Evolutionary conservation across 2,113 vertebrate species (phyloP).

Genomic region (Proteles cristata): DNA sequence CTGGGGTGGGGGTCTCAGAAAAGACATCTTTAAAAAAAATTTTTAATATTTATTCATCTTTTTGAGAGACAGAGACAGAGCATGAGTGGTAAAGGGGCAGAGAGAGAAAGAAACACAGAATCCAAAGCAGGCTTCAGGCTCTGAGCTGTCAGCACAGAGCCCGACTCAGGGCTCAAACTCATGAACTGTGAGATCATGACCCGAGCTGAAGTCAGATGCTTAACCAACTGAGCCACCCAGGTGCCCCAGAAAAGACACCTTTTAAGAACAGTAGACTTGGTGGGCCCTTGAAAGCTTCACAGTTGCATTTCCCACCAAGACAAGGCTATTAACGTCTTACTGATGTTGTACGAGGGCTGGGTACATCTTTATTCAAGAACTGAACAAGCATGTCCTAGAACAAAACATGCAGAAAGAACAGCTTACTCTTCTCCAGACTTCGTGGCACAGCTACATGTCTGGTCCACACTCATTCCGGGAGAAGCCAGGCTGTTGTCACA

Average conservation of each 20-base stretch:
- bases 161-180: not conserved
- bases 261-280: not conserved
- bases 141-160: no score
- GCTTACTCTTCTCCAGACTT: not conserved
- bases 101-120: no score
- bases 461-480: not conserved
- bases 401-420: not conserved
- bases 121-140: no score
- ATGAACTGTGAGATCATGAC: not conserved
- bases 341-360: not conserved
- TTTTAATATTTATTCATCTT: no score
- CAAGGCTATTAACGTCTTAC: not conserved
- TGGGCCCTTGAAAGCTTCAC: not conserved
- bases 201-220: not conserved
- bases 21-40: not conserved
- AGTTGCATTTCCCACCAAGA: not conserved
- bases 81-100: no score
- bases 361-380: not conserved
- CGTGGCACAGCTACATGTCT: fast-evolving
- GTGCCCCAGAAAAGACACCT: not conserved
- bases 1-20: not conserved
- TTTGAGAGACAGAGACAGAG: no score
- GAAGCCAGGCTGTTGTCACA: not conserved
- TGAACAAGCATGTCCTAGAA: not conserved
- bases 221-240: not conserved